A percentile compares a stretch with the other conserved stretches of the same genome.
phyloP scores from a whole-genome alignment of 2,797 vertebrate species.

The Coregonus ussuriensis region DNA sequence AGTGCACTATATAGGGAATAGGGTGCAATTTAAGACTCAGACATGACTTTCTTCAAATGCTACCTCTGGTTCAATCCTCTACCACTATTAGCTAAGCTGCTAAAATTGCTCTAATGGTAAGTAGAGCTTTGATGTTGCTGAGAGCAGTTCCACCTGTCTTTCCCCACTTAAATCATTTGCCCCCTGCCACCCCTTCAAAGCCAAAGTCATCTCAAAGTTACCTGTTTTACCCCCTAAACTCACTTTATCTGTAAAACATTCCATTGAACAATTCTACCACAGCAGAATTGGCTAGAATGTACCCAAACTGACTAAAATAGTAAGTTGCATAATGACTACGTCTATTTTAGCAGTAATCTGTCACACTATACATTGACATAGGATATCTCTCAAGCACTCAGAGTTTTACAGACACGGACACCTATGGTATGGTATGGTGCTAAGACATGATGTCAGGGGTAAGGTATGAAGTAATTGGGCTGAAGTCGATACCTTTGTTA shows the following conservation, averaged over 20 bases:
- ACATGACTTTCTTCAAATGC: background rate
- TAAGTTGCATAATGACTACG: background rate
- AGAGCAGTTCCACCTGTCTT: background rate
- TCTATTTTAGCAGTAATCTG: background rate
- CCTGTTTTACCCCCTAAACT: background rate
- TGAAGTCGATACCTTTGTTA: background rate
- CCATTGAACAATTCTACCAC: background rate
- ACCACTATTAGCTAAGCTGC: background rate
- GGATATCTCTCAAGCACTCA: background rate
- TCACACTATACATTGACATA: background rate
- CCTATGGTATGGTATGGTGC: background rate
- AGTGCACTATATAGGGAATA: background rate
- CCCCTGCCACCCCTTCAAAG: background rate
- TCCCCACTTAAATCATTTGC: background rate
- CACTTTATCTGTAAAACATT: background rate
- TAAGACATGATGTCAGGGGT: background rate
- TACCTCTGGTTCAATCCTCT: slow-evolving; percentile 1
- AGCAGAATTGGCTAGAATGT: background rate
- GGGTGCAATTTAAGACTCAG: background rate
- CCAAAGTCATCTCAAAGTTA: background rate
- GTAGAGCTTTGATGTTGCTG: background rate
- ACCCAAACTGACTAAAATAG: background rate
- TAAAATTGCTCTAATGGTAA: slow-evolving; percentile 1
- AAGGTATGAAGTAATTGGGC: background rate
- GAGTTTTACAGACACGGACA: background rate